Percentiles rank a stretch among this genome's conserved stretches.
These are phyloP conservation scores for Spermophilus dauricus DNA, from an alignment of 2,113 vertebrate species.

Conservation along the genomic window DNA sequence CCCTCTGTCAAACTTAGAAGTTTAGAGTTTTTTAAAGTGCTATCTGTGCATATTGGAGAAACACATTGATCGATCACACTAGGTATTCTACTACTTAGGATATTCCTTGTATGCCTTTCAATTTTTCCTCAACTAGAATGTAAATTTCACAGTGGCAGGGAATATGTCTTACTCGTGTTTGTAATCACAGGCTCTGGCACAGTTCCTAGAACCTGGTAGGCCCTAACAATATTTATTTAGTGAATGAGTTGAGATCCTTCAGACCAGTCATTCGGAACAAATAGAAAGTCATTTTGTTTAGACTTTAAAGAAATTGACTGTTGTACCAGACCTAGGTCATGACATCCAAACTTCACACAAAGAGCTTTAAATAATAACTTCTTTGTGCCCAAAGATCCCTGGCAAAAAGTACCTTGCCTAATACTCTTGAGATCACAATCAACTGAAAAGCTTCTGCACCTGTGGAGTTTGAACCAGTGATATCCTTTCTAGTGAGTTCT, in stretches of 20 bases:
- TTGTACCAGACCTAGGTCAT: neutral
- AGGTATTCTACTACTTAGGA: neutral
- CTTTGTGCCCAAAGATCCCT: neutral
- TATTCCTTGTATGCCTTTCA: neutral
- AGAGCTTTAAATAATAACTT: neutral
- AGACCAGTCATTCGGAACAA: constrained; percentile 3
- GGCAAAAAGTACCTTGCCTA: neutral
- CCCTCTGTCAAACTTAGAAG: neutral
- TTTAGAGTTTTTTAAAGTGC: neutral
- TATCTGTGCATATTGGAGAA: neutral
- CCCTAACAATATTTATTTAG: neutral
- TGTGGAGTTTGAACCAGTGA: constrained; percentile 17
- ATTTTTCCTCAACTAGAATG: neutral
- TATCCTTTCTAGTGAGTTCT: neutral
- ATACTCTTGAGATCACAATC: neutral
- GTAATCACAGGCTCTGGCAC: neutral
- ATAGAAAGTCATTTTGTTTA: constrained; percentile 33
- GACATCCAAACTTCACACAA: neutral
- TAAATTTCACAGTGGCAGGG: neutral
- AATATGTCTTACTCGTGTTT: neutral
- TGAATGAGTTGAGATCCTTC: neutral
- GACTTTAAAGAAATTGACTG: neutral
- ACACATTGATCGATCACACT: neutral
- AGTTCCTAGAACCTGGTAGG: neutral
- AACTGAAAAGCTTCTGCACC: constrained; percentile 8